phyloP scores from a whole-genome alignment of 2,797 vertebrate genomes.

The Cephalopachus bancanus region DNA sequence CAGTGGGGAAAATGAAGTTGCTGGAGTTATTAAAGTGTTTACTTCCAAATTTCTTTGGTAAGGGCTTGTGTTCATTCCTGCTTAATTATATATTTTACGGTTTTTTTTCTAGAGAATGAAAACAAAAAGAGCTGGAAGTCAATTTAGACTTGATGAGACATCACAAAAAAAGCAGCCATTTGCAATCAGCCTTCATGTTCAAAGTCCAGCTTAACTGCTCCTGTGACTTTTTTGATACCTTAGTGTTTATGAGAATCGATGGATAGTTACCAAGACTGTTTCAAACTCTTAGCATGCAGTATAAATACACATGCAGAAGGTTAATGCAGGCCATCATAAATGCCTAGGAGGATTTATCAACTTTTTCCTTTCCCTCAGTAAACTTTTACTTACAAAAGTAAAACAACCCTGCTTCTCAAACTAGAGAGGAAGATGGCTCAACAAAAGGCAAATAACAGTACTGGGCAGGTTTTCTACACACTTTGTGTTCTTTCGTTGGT shows the following conservation, averaged over 20 bases:
- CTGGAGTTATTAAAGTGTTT: background rate
- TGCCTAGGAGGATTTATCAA: background rate
- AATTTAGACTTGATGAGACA: background rate
- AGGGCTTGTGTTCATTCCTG: background rate
- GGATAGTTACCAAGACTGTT: background rate
- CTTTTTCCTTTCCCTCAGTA: background rate
- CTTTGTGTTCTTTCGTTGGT: background rate
- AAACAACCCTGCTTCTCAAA: background rate
- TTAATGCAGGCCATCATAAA: background rate
- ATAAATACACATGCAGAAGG: background rate
- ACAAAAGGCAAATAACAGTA: background rate
- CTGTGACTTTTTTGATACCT: background rate
- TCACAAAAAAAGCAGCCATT: conserved; percentile 11
- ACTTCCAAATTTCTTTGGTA: background rate
- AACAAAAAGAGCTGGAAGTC: background rate
- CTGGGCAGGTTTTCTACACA: background rate
- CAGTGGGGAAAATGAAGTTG: background rate
- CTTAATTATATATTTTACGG: background rate
- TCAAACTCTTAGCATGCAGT: background rate
- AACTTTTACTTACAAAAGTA: background rate
- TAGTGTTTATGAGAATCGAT: background rate
- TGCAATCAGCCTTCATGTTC: background rate
- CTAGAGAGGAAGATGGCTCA: conserved; percentile 42
- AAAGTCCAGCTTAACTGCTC: background rate
- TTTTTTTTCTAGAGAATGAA: conserved; percentile 46